Conservation (phyloP, 2,113 vertebrate genomes). For the Donacobius atricapilla region DNA sequence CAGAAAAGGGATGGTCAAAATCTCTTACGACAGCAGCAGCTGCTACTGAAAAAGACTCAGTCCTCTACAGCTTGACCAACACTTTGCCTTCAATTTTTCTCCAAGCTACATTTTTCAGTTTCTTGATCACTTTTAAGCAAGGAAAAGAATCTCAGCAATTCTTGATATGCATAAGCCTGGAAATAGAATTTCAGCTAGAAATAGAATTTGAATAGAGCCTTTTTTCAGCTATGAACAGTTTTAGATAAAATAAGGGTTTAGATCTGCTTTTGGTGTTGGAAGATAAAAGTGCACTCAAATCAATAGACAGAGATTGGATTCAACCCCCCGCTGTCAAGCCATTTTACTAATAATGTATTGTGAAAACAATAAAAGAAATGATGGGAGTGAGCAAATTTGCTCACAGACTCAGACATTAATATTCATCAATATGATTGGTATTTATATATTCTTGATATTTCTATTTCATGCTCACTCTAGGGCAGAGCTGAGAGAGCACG, state of each 20-base stretch:
- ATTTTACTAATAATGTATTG: neutral
- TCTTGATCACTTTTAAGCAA: neutral
- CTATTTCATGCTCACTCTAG: neutral
- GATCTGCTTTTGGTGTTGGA: neutral
- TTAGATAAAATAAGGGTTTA: neutral
- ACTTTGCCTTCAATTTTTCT: neutral
- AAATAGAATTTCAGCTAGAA: conserved; percentile 20
- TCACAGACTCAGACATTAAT: conserved; percentile 15
- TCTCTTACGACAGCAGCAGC: conserved; percentile 27
- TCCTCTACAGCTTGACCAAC: neutral
- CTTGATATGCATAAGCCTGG: neutral
- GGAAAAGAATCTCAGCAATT: neutral
- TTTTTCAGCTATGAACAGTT: neutral
- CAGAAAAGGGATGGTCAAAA: neutral
- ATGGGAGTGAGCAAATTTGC: neutral
- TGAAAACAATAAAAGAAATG: neutral
- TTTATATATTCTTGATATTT: conserved; percentile 52
- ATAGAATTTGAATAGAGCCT: neutral
- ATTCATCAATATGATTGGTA: conserved; percentile 39
- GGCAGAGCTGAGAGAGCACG: neutral
- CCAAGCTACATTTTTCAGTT: neutral
- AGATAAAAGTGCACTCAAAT: conserved; percentile 32
- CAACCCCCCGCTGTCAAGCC: neutral
- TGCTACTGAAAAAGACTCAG: conserved; percentile 15
- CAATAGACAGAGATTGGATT: conserved; percentile 7